Evolutionary conservation across 1,140 invertebrate genomes (phyloP), one percentile per base, ranked within the genome.

Genomic region (Drosophila watanabei): DNA sequence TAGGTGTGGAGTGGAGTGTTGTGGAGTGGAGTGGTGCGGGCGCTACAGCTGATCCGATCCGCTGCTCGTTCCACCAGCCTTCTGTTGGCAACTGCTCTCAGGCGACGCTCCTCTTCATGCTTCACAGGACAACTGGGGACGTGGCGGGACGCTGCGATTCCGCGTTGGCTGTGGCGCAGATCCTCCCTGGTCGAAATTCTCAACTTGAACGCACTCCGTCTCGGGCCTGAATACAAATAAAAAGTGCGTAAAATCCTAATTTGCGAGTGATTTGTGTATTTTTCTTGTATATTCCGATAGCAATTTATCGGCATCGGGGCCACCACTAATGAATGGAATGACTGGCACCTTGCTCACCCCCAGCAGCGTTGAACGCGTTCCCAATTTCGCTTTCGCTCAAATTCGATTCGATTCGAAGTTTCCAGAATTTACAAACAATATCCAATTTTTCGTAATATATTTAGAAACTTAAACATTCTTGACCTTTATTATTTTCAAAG

Each of bases 231-330:
- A 14, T 14, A 54, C 41, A 35, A 71, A 72, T 73, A 43, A 43
- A 20, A 73, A 73, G 49, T 73, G 30, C 68, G 52, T 73, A 73
- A 72, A 73, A 73, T 35, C 45, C 52, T 35, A 60, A 72, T 72
- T 72, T 72, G 37, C 70, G 28, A 60, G 35, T 51, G 69, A 72
- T 51, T 73, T 60, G 70, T 73, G 48, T 73, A 73, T 73, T 73
- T 73, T 58, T 49, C 68, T 73, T 49, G 35, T 20, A 48, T 68
- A 56, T 70, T 70, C 45, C 69, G 69, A 71, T 71, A 71, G 39
- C 63, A 54, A 45, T 10, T 37, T 69, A 71, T 71, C 68, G 68
- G 33, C 48, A 54, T 13, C 32, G 43, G 9, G 30, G 30, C 60
- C 39, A 46, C 56, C 60, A 32, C 60, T 52, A 61, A 4, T 14